Evolutionary conservation across 2,797 vertebrate genomes (phyloP).

Genomic region (Microhierax caerulescens): DNA sequence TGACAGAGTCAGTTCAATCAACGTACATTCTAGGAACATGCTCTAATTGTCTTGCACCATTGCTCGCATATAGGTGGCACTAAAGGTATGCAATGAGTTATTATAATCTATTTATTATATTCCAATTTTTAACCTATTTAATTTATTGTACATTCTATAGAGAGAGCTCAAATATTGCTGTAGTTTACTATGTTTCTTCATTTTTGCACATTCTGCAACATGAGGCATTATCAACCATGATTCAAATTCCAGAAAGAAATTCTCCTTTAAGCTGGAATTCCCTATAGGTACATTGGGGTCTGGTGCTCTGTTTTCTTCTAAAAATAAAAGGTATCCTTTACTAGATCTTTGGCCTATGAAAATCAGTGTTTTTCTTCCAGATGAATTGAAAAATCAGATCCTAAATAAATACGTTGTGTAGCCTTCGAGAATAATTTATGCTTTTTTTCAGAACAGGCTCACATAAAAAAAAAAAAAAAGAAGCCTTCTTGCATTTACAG

Average conservation of each 20-base stretch:
- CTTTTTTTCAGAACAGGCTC: not conserved
- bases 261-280: not conserved
- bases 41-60: not conserved
- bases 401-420: not conserved
- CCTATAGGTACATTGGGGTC: not conserved
- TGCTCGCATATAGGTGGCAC: conserved; percentile 1
- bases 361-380: not conserved
- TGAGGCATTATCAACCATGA: not conserved
- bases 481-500: not conserved
- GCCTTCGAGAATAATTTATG: not conserved
- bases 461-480: not conserved
- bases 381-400: not conserved
- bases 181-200: not conserved
- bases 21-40: not conserved
- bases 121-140: not conserved
- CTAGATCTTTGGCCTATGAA: not conserved
- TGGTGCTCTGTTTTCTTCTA: not conserved
- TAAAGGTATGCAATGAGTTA: not conserved
- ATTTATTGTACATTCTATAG: not conserved
- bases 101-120: not conserved
- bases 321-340: not conserved
- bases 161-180: not conserved
- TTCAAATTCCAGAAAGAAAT: not conserved
- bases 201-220: not conserved
- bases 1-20: not conserved